Evolutionary conservation across 1,140 invertebrate genomes (phyloP).

Genomic region (Papilio helenus): DNA sequence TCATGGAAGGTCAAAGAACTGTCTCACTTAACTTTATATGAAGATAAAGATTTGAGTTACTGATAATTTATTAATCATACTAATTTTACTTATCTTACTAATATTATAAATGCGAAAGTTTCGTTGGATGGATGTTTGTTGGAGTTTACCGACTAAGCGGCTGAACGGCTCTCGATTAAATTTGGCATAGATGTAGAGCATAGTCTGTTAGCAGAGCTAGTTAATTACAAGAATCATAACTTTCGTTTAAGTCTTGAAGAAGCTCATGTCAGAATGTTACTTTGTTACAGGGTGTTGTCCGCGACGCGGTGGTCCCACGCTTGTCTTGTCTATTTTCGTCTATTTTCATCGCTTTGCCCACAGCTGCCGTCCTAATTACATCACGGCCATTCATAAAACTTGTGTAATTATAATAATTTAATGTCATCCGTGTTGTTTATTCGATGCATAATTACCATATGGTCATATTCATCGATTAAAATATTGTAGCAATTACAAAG

Average conservation of each 20-base stretch:
- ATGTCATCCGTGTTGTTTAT: constrained; percentile 1
- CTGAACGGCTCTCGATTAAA: too few species aligned
- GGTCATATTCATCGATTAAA: background rate
- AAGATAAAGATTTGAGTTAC: too few species aligned
- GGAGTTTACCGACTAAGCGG: too few species aligned
- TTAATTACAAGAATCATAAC: too few species aligned
- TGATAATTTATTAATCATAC: too few species aligned
- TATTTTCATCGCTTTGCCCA: constrained; percentile 50
- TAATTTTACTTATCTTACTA: too few species aligned
- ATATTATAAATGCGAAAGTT: too few species aligned
- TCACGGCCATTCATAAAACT: constrained; percentile 54
- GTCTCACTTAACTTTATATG: too few species aligned
- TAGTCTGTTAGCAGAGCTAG: too few species aligned
- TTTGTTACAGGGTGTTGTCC: background rate
- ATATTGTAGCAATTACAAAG: background rate
- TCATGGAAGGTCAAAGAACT: too few species aligned
- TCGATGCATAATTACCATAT: constrained; percentile 7
- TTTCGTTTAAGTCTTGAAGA: background rate
- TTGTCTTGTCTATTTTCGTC: constrained; percentile 31
- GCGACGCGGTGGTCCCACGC: constrained; percentile 63
- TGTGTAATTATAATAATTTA: constrained; percentile 11
- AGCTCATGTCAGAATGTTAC: background rate
- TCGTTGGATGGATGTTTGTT: too few species aligned
- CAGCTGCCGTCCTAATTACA: constrained; percentile 63
- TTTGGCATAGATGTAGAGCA: too few species aligned